These are phyloP conservation scores for Macroteleia sp. DNA, from an alignment of 2,888 invertebrate genomes.

Conservation along the genomic window DNA sequence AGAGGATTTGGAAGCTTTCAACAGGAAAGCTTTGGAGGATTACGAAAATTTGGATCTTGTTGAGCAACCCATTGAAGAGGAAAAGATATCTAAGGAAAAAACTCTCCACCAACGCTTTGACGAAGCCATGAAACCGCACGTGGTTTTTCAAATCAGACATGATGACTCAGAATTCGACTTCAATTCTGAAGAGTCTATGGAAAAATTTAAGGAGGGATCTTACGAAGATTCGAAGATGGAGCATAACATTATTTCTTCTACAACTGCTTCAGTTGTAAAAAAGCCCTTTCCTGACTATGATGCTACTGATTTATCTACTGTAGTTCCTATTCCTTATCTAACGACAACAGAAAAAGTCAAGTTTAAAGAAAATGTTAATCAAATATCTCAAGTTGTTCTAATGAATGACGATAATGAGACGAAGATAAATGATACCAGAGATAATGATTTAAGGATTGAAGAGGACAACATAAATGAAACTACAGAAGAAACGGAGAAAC, in stretches of 20 bases:
- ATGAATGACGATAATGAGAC: neutral
- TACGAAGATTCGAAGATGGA: neutral
- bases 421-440: constrained; percentile 33
- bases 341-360: neutral
- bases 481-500: constrained; percentile 23
- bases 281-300: constrained; percentile 31
- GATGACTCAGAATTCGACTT: constrained; percentile 80
- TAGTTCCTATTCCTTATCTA: constrained; percentile 39
- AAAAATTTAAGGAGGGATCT: neutral
- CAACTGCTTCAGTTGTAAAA: neutral
- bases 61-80: constrained; percentile 55
- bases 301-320: constrained; percentile 33
- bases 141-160: constrained; percentile 80
- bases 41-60: constrained; percentile 77
- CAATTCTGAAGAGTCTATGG: constrained; percentile 70
- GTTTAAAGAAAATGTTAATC: neutral
- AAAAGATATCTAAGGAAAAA: constrained; percentile 15
- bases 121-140: constrained; percentile 76
- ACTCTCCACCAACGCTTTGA: constrained; percentile 70
- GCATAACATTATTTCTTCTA: neutral
- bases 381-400: constrained; percentile 9
- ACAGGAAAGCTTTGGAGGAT: constrained; percentile 78
- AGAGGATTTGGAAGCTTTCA: constrained; percentile 75
- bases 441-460: constrained; percentile 17
- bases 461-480: constrained; percentile 17